Base-by-base conservation (phyloP, 1,140 invertebrate species). In the Pararge aegeria region DNA sequence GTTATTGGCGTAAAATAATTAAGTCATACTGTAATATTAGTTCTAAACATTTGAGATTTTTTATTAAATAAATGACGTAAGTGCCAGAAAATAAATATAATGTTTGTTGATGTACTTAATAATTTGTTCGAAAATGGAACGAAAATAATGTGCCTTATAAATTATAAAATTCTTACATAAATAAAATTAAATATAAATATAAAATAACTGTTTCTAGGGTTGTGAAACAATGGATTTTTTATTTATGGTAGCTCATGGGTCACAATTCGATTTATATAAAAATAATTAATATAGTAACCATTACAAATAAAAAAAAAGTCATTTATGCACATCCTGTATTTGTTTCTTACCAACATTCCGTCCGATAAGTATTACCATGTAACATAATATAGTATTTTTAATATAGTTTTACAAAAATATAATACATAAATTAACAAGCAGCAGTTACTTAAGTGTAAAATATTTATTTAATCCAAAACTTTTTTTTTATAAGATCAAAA, bases 341-440 rank as follows among this genome's bases (percentile, higher is more conserved):
- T 42, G 13, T 42, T 15, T 2, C 3, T 15, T 18, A 55, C 44
- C 54, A 68, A 69, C 61, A 72, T 73, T 81, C 78, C 78, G 78
- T 81, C 78, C 78, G 50, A 56, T 60, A 60, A 77, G 72, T 81
- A 81, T 81, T 81, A 78, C 69, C 66, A 70, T 75, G 60, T 73
- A 55, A 46, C 42, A 55, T 55, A 34, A 34, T 40, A 15, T 40
- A 15, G 46, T 48, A 48, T 60, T 30, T 42, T 54, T 54, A 48
- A 37, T 34, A 30, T 61, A 58, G 38, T 54, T 56, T 48, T 52
- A 51, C 24, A 40, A 16, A 42, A 42, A 5, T 18, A 55, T 52
- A 58, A 61, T 37, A 50, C 48, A 40, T 21, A 20, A 62, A 56
- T 51, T 30, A 52, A 55, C 46, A 60, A 55, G 53, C 53, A 38